These are phyloP conservation scores for Pachycephala philippinensis DNA, from an alignment of 2,113 vertebrate genomes.

Conservation along the genomic window DNA sequence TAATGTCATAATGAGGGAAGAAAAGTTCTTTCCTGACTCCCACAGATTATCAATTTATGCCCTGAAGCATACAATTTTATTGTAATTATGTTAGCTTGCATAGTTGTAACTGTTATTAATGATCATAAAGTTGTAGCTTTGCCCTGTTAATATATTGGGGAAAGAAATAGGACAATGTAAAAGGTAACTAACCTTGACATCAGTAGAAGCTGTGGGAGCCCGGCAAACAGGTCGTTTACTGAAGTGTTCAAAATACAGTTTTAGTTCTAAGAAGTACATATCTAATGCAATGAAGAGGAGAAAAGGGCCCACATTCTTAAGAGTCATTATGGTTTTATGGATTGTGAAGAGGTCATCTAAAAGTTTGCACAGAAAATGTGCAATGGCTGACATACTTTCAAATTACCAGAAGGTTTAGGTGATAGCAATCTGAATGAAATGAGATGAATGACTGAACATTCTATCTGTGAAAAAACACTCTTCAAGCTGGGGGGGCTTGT, in stretches of 20 bases:
- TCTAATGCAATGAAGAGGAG: background rate
- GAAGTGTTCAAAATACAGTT: background rate
- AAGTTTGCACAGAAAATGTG: background rate
- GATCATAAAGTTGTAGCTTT: conserved; percentile 1
- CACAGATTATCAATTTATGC: background rate
- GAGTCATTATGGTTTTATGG: background rate
- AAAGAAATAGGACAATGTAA: background rate
- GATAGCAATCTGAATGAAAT: background rate
- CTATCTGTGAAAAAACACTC: background rate
- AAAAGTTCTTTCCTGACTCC: background rate
- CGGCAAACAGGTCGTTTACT: background rate
- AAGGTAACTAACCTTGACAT: conserved; percentile 32
- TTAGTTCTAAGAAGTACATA: background rate
- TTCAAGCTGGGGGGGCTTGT: rapidly evolving
- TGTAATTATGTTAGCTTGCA: background rate
- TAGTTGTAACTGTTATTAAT: conserved; percentile 32
- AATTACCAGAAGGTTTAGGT: background rate
- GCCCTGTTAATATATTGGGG: background rate
- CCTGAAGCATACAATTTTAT: background rate
- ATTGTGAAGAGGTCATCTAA: background rate
- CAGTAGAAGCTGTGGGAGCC: background rate
- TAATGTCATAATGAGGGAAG: background rate
- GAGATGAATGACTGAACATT: background rate
- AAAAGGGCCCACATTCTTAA: background rate
- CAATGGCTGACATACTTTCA: background rate